These are phyloP conservation scores for Neria commutata DNA, from an alignment of 2,888 invertebrate species.

Conservation along the genomic window DNA sequence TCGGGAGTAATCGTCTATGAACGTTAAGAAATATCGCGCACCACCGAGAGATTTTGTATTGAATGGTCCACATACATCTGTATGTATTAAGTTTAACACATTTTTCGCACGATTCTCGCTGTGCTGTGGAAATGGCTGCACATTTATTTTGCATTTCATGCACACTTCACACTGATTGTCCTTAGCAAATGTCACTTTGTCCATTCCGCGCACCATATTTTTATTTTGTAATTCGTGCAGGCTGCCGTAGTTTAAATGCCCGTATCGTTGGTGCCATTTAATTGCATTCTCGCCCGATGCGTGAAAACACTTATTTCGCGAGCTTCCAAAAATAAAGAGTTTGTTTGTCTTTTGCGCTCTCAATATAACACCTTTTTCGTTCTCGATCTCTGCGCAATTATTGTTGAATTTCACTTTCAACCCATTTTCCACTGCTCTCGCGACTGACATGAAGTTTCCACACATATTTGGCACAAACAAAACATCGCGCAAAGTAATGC, in stretches of 20 bases:
- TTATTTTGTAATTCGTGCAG: constrained; percentile 12
- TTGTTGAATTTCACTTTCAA: background rate
- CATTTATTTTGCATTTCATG: constrained; percentile 5
- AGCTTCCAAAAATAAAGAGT: background rate
- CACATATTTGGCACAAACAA: too few relatives aligned
- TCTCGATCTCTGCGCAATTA: background rate
- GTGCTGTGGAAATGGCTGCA: background rate
- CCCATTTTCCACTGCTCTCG: too few relatives aligned
- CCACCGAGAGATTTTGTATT: constrained; percentile 19
- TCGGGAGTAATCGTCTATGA: constrained; percentile 25
- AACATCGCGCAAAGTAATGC: too few relatives aligned
- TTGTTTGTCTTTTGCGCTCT: background rate
- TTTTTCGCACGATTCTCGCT: constrained; percentile 4
- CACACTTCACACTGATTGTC: background rate
- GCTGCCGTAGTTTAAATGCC: constrained; percentile 21
- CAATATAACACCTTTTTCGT: background rate
- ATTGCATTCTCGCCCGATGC: constrained; percentile 5
- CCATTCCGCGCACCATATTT: background rate
- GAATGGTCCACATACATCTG: constrained; percentile 10
- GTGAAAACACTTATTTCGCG: too few relatives aligned
- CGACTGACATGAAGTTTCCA: too few relatives aligned
- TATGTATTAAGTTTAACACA: constrained; percentile 3
- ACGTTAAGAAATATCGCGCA: constrained; percentile 22
- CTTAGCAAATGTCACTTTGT: background rate
- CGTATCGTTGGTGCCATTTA: constrained; percentile 17